phyloP scores from a whole-genome alignment of 2,888 invertebrate species.

The Dilophus febrilis region DNA sequence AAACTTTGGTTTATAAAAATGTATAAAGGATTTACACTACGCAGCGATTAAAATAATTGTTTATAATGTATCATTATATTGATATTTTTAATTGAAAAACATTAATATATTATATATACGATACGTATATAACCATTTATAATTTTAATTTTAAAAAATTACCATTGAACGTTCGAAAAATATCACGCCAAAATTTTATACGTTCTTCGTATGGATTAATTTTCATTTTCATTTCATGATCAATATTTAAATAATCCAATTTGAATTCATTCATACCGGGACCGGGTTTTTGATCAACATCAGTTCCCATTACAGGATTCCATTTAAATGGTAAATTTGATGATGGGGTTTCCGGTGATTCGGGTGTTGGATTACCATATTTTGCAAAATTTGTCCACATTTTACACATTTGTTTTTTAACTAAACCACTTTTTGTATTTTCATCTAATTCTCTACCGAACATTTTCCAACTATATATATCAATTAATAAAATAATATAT shows the following conservation, averaged over 20 bases:
- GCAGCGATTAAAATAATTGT: no score
- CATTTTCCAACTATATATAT: not conserved
- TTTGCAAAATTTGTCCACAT: slow-evolving; percentile 50
- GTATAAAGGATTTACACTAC: no score
- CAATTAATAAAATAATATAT: not conserved
- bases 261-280: slow-evolving; percentile 11
- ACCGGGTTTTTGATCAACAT: no score
- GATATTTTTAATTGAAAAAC: no score
- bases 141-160: slow-evolving; percentile 8
- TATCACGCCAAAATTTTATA: slow-evolving; percentile 23
- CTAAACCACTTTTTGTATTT: slow-evolving; percentile 12
- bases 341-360: slow-evolving; percentile 2
- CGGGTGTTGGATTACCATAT: slow-evolving; percentile 28
- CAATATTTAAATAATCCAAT: slow-evolving; percentile 22
- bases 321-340: slow-evolving; percentile 11
- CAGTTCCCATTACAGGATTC: slow-evolving; percentile 16
- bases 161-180: slow-evolving; percentile 19
- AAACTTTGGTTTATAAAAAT: no score
- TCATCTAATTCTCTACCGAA: slow-evolving; percentile 2
- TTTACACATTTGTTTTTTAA: slow-evolving; percentile 28
- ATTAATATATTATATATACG: no score
- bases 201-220: slow-evolving; percentile 21
- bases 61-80: no score
- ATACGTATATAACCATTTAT: no score
- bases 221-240: slow-evolving; percentile 18